phyloP scores from a whole-genome alignment of 1,140 invertebrate species.

The Drosophila sucinea region DNA sequence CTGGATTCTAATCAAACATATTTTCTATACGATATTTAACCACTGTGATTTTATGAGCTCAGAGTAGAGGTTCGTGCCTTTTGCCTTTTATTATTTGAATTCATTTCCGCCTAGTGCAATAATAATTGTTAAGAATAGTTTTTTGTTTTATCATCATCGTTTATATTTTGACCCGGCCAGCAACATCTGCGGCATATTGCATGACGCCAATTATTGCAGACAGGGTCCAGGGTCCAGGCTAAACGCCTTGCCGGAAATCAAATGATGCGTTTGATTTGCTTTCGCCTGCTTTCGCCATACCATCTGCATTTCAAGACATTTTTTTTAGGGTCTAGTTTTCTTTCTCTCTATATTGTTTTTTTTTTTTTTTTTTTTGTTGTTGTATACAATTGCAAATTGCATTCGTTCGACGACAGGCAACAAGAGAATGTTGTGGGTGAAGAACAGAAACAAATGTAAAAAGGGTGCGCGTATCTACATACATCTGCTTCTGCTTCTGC shows the following conservation, averaged over 20 bases:
- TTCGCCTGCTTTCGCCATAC: conserved; percentile 15
- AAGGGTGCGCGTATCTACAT: conserved; percentile 2
- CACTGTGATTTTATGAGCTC: not conserved
- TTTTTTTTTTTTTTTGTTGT: not conserved
- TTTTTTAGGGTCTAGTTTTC: conserved; percentile 2
- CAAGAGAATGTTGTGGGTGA: not conserved
- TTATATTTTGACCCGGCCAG: not conserved
- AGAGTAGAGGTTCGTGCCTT: not conserved
- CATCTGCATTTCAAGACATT: conserved; percentile 11
- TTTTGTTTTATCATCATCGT: not conserved
- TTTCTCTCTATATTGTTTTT: too few relatives aligned
- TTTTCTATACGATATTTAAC: not conserved
- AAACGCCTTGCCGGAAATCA: conserved; percentile 53
- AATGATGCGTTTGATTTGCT: conserved; percentile 60
- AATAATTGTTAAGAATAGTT: conserved; percentile 8
- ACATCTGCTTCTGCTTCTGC: not conserved
- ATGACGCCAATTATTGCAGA: conserved; percentile 19
- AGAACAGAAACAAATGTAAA: conserved; percentile 1
- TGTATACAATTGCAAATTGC: conserved; percentile 21
- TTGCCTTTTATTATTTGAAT: conserved; percentile 10
- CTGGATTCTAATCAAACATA: too few relatives aligned
- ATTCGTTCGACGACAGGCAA: conserved; percentile 8
- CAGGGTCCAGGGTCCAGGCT: conserved; percentile 12
- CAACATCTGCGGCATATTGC: conserved; percentile 17
- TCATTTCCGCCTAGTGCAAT: conserved; percentile 16